A percentile compares a stretch with the other conserved stretches of the same genome.
These are phyloP conservation scores for Sinotaia quadrata DNA, from an alignment of 2,888 invertebrate genomes.

Conservation along the genomic window DNA sequence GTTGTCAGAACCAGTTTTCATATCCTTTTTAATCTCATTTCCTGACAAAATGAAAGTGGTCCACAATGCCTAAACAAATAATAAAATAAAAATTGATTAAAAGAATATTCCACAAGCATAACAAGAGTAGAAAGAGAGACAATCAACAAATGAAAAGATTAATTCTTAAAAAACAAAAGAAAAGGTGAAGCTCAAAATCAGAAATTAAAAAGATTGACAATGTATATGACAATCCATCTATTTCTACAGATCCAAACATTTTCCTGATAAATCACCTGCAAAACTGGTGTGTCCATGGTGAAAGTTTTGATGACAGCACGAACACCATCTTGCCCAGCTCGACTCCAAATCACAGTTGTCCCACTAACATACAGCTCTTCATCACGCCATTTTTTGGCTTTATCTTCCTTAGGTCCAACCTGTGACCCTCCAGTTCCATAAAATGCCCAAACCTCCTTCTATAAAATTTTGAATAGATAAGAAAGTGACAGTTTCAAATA, in stretches of 20 bases:
- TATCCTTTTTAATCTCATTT: constrained; percentile 23
- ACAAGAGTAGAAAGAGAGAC: no score
- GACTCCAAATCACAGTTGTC: constrained; percentile 86
- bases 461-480: background rate
- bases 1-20: constrained; percentile 5
- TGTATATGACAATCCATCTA: no score
- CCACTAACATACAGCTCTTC: constrained; percentile 91
- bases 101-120: no score
- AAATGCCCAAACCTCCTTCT: constrained; percentile 64
- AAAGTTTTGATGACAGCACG: constrained; percentile 78
- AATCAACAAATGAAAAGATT: no score
- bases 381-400: constrained; percentile 73
- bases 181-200: no score
- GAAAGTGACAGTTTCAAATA: background rate
- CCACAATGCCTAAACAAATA: constrained; percentile 66
- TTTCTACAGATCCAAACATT: no score
- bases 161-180: no score
- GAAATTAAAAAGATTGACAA: no score
- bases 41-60: constrained; percentile 62
- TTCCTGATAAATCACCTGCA: constrained; percentile 75
- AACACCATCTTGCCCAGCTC: constrained; percentile 66
- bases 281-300: constrained; percentile 86
- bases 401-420: constrained; percentile 13
- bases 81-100: no score
- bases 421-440: constrained; percentile 29